Conservation (phyloP, 1,140 invertebrate species). For the Macrocentrus cingulum region DNA sequence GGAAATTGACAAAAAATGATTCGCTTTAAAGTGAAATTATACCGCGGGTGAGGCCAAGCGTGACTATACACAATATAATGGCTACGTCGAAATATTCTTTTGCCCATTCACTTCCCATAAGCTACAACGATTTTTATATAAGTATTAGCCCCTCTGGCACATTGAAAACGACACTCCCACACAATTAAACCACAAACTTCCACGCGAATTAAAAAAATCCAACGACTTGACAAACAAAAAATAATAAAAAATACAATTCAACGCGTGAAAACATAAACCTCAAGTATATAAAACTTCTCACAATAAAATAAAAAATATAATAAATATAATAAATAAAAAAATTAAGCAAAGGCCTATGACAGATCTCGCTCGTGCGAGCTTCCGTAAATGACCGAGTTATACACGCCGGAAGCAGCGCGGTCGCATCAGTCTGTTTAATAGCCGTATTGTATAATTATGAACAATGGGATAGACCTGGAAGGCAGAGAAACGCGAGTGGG, state of each 20-base stretch:
- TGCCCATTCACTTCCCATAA: slow-evolving; percentile 13
- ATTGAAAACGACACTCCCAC: too few species aligned
- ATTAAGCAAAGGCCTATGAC: too few species aligned
- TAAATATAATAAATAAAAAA: too few species aligned
- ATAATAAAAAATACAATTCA: too few species aligned
- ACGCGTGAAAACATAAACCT: too few species aligned
- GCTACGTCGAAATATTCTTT: slow-evolving; percentile 44
- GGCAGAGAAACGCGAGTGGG: slow-evolving; percentile 14
- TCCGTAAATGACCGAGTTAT: slow-evolving; percentile 48
- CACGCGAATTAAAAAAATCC: too few species aligned
- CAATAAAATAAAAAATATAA: too few species aligned
- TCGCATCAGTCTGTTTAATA: slow-evolving; percentile 61
- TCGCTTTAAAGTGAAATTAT: slow-evolving; percentile 37
- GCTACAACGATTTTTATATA: slow-evolving; percentile 23
- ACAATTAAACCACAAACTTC: too few species aligned
- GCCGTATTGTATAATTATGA: slow-evolving; percentile 61
- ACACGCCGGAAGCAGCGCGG: slow-evolving; percentile 51
- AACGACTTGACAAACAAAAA: too few species aligned
- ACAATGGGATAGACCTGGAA: slow-evolving; percentile 50
- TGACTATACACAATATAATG: slow-evolving; percentile 41
- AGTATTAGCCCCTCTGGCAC: too few species aligned
- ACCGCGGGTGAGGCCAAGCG: slow-evolving; percentile 25
- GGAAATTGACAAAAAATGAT: slow-evolving; percentile 52
- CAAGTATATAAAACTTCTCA: too few species aligned
- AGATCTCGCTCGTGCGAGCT: slow-evolving; percentile 22